Evolutionary conservation across 2,888 invertebrate species (phyloP), one percentile per base, ranked within the genome.

Genomic region (Tetramorium bicarinatum): DNA sequence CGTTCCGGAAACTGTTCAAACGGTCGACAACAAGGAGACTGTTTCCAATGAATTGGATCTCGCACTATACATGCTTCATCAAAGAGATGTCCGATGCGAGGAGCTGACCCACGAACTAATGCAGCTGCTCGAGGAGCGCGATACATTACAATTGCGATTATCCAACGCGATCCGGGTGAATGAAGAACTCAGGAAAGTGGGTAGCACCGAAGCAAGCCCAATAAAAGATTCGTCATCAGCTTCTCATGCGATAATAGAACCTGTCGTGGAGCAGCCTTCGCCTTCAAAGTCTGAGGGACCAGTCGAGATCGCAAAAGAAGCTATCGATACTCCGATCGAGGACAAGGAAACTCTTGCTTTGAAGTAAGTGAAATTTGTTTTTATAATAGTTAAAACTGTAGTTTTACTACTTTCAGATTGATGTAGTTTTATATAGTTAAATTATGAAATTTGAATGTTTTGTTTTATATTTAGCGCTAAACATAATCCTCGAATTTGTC

Each of bases 71-170:
- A 97, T 98, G 97, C 95, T 98, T 75, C 98, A 98, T 94, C 98
- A 98, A 92, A 96, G 98, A 87, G 98, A 98, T 90, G 97, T 98
- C 83, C 96, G 98, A 0, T 98, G 98, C 93, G 98, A 98, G 92
- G 98, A 98, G 94, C 95, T 98, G 84, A 98, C 98, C 0, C 96
- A 97, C 91, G 98, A 98, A 93, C 95, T 98, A 75, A 97, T 97
- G 88, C 97, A 96, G 92, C 95, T 98, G 66, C 95, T 98, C 67
- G 98, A 98, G 94, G 98, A 98, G 94, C 96, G 98, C 77, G 98
- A 98, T 92, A 97, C 97, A 0, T 94, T 98, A 76, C 98, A 98
- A 92, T 94, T 98, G 84, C 96, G 97, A 87, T 95, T 98, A 9
- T 98, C 98, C 0, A 97, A 98, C 92, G 97, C 98, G 13, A 95